Conservation (phyloP, 2,113 vertebrate species). For the Neolamprologus falcicula region DNA sequence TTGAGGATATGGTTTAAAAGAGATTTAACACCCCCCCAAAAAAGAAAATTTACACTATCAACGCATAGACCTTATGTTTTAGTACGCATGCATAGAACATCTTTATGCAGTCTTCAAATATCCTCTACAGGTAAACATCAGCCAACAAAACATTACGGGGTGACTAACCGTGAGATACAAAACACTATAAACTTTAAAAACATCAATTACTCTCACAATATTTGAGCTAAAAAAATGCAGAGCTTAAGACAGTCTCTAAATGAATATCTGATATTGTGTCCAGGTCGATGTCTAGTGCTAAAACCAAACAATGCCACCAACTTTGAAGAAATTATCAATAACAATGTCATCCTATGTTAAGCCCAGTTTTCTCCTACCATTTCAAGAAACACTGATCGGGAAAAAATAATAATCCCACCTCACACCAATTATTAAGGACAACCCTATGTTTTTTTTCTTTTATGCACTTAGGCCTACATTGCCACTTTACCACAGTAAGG, state of each 20-base stretch:
- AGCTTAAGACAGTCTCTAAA: neutral
- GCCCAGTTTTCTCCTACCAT: neutral
- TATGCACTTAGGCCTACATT: neutral
- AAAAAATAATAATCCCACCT: rapidly evolving
- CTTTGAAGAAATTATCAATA: neutral
- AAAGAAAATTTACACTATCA: neutral
- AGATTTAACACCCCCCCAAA: neutral
- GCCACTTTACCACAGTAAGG: neutral
- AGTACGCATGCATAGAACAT: neutral
- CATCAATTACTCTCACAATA: neutral
- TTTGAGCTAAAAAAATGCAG: neutral
- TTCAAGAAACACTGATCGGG: neutral
- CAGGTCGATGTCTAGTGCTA: neutral
- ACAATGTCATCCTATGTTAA: neutral
- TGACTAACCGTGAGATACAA: neutral
- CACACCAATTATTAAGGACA: neutral
- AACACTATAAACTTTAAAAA: neutral
- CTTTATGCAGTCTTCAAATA: neutral
- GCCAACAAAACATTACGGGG: neutral
- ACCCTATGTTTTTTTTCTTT: neutral
- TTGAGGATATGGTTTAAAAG: neutral
- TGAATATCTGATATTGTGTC: neutral
- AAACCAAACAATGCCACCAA: neutral
- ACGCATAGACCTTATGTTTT: neutral
- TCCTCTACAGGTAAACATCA: neutral